Conservation (phyloP, 1,140 invertebrate genomes). For the Pollicipes pollicipes region DNA sequence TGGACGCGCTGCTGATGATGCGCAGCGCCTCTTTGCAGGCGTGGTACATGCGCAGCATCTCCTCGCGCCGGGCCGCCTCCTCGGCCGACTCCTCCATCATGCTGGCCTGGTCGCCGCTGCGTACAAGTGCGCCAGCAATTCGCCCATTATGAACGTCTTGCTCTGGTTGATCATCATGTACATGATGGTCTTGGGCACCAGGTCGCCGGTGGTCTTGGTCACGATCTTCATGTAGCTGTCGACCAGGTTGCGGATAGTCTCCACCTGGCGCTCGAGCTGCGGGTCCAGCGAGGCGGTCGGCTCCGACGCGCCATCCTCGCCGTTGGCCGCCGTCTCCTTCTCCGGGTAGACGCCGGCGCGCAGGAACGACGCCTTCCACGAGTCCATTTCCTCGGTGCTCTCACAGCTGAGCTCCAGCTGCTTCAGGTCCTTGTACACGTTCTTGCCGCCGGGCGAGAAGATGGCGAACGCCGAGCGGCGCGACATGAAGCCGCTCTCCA, state of each 20-base stretch:
- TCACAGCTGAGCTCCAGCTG: slow-evolving; percentile 93
- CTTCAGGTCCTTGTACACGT: slow-evolving; percentile 95
- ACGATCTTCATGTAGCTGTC: slow-evolving; percentile 99
- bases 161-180: slow-evolving; percentile 93
- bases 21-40: slow-evolving; percentile 95
- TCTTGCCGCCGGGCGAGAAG: slow-evolving; percentile 90
- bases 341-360: slow-evolving; percentile 94
- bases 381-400: slow-evolving; percentile 97
- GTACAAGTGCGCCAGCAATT: slow-evolving; percentile 89
- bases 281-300: slow-evolving; percentile 80
- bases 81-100: slow-evolving; percentile 99
- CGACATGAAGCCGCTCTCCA: slow-evolving; percentile 98
- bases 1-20: slow-evolving; percentile 96
- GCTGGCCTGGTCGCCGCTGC: slow-evolving; percentile 79
- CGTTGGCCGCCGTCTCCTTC: slow-evolving; percentile 72
- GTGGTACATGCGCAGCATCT: slow-evolving; percentile 98
- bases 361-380: slow-evolving; percentile 56
- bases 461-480: slow-evolving; percentile 90
- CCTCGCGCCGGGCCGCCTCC: slow-evolving; percentile 88
- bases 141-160: slow-evolving; percentile 94
- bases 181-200: slow-evolving; percentile 98
- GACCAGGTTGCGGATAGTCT: slow-evolving; percentile 96
- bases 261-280: slow-evolving; percentile 91
- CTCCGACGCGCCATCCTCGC: slow-evolving; percentile 58
- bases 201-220: slow-evolving; percentile 92